phyloP scores from a whole-genome alignment of 1,140 invertebrate species.

The Drosophila parabipectinata region DNA sequence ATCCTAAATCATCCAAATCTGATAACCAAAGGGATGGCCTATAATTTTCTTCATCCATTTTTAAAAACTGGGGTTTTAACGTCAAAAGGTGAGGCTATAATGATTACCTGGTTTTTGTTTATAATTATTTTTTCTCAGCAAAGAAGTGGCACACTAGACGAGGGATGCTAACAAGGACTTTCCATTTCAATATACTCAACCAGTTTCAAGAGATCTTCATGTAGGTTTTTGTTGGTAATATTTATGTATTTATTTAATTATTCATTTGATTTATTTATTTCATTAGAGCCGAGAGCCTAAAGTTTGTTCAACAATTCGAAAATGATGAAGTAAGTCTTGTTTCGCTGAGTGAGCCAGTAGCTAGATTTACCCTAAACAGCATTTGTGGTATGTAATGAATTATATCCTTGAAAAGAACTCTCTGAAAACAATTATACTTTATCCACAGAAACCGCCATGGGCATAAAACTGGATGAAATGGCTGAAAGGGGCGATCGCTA shows the following conservation, averaged over 20 bases:
- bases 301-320: constrained; percentile 62
- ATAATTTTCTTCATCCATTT: constrained; percentile 87
- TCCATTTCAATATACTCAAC: constrained; percentile 93
- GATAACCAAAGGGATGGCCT: constrained; percentile 67
- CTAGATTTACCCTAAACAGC: constrained; percentile 90
- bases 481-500: constrained; percentile 68
- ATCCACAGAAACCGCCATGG: constrained; percentile 91
- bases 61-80: constrained; percentile 88
- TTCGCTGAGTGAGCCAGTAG: constrained; percentile 78
- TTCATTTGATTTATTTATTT: constrained; percentile 85
- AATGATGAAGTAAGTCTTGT: constrained; percentile 30
- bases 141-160: constrained; percentile 91
- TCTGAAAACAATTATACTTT: not conserved
- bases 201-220: not conserved
- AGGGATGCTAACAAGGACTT: constrained; percentile 94
- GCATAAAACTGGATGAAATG: constrained; percentile 85
- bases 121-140: constrained; percentile 85
- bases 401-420: not conserved
- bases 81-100: constrained; percentile 84
- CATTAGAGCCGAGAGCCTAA: constrained; percentile 84
- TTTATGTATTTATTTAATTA: constrained; percentile 85
- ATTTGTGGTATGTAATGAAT: constrained; percentile 87
- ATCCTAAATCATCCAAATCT: constrained; percentile 66
- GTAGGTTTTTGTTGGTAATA: not conserved
- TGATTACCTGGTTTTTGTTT: not conserved